Evolutionary conservation across 2,888 invertebrate species (phyloP).

Genomic region (Abrostola triplasia): DNA sequence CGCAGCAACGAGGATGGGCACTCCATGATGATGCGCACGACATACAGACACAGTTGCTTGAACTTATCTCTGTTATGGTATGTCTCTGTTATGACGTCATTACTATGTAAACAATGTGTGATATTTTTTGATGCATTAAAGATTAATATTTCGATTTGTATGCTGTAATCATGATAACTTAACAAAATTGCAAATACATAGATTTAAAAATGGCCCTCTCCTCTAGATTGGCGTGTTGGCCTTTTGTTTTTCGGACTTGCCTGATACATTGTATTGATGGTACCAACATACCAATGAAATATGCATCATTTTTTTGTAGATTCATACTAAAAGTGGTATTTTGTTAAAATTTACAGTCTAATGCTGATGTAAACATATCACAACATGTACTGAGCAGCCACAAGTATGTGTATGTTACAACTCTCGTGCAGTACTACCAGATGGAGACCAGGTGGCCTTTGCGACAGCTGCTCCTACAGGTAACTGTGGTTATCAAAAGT

Average conservation of each 20-base stretch:
- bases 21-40: conserved; percentile 97
- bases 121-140: neutral
- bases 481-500: conserved; percentile 40
- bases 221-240: too few relatives aligned
- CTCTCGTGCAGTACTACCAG: conserved; percentile 97
- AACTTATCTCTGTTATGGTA: conserved; percentile 95
- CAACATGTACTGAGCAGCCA: conserved; percentile 95
- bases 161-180: too few relatives aligned
- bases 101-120: too few relatives aligned
- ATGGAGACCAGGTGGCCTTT: conserved; percentile 97
- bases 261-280: too few relatives aligned
- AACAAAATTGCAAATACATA: too few relatives aligned
- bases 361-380: conserved; percentile 96
- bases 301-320: neutral
- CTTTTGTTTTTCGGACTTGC: too few relatives aligned
- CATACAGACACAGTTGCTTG: conserved; percentile 94
- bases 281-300: too few relatives aligned
- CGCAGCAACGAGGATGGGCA: conserved; percentile 98
- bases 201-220: too few relatives aligned
- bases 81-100: too few relatives aligned
- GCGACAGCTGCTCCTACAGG: conserved; percentile 92
- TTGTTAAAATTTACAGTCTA: conserved; percentile 89
- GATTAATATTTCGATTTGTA: neutral
- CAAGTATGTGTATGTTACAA: conserved; percentile 94
- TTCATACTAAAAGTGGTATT: neutral